These are phyloP conservation scores for Zhengitettix transpicula DNA, from an alignment of 2,888 invertebrate species.

Conservation along the genomic window DNA sequence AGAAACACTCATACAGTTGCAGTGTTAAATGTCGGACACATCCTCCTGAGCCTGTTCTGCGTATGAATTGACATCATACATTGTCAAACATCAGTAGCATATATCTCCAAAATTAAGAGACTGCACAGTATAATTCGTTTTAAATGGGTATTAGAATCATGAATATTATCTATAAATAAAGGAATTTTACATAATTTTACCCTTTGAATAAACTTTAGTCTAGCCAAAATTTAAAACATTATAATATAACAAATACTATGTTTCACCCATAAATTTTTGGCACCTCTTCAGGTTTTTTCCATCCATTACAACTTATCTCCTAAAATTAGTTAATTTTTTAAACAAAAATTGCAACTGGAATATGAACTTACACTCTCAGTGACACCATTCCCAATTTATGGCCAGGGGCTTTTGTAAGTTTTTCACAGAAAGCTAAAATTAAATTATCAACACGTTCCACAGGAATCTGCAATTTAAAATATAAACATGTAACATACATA, in stretches of 20 bases:
- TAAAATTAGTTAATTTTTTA: background rate
- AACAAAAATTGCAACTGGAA: background rate
- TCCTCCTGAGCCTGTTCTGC: no score
- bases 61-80: no score
- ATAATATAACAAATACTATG: background rate
- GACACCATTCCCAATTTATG: conserved; percentile 64
- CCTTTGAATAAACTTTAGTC: no score
- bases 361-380: conserved; percentile 58
- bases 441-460: conserved; percentile 75
- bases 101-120: no score
- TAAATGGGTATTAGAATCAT: no score
- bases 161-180: no score
- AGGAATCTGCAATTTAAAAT: conserved; percentile 43
- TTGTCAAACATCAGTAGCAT: no score
- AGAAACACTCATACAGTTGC: no score
- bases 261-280: background rate
- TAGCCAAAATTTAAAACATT: background rate
- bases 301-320: background rate
- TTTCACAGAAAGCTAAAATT: conserved; percentile 80
- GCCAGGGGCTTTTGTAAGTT: conserved; percentile 72
- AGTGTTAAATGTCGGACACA: no score
- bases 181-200: background rate
- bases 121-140: no score
- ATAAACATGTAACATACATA: background rate
- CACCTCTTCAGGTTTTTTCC: no score